Evolutionary conservation across 2,797 vertebrate genomes (phyloP).

Genomic region (Galago senegalensis): DNA sequence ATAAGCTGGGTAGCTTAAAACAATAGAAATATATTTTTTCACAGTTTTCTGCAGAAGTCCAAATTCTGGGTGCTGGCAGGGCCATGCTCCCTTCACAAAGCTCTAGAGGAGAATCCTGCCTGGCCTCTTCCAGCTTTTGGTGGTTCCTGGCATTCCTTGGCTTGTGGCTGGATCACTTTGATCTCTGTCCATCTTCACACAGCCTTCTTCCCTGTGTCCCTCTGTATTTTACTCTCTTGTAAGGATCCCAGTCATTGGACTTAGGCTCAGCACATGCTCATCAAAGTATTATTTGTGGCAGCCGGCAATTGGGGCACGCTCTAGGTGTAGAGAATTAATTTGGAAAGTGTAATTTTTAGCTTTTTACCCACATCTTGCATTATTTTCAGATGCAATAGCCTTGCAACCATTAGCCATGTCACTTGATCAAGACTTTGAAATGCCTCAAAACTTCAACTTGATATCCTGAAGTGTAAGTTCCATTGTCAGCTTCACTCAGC

Average conservation of each 20-base stretch:
- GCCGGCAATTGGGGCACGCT: neutral
- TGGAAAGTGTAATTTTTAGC: neutral
- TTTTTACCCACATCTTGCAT: neutral
- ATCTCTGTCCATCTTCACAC: neutral
- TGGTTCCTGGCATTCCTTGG: neutral
- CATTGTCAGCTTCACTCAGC: neutral
- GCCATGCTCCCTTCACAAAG: neutral
- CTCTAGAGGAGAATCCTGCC: neutral
- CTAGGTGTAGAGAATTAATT: neutral
- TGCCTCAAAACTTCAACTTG: neutral
- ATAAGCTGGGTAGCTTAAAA: neutral
- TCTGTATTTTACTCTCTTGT: neutral
- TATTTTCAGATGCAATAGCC: neutral
- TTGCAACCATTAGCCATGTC: neutral
- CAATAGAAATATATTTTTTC: neutral
- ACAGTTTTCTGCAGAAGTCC: neutral
- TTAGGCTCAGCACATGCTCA: neutral
- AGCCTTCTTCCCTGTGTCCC: neutral
- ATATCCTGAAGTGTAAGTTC: neutral
- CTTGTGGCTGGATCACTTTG: neutral
- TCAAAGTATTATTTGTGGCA: neutral
- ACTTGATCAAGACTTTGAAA: conserved; percentile 5
- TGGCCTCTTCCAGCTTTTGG: neutral
- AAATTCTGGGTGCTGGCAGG: neutral
- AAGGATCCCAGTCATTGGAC: neutral